phyloP scores from a whole-genome alignment of 92 coral and sea anemone species.

The Pocillopora grandis region DNA sequence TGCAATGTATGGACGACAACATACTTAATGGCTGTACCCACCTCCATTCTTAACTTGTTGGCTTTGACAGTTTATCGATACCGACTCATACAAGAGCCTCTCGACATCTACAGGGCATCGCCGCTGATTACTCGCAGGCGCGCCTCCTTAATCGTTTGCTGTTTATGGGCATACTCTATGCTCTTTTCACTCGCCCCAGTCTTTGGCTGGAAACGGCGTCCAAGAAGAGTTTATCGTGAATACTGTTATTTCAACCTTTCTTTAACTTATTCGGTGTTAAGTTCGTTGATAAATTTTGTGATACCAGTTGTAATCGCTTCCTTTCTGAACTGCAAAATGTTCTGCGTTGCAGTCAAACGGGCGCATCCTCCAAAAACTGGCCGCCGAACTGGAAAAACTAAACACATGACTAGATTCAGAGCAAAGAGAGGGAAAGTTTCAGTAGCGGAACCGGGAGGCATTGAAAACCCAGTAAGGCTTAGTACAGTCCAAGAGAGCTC shows the following conservation, averaged over 20 bases:
- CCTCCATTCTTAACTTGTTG: constrained; percentile 61
- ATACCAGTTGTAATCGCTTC: constrained; percentile 65
- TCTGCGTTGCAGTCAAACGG: constrained; percentile 23
- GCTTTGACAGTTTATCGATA: constrained; percentile 68
- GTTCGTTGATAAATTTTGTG: constrained; percentile 73
- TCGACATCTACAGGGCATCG: constrained; percentile 56
- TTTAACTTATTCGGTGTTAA: constrained; percentile 51
- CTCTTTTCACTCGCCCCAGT: constrained; percentile 71
- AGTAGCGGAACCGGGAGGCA: no score
- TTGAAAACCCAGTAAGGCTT: no score
- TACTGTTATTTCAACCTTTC: constrained; percentile 61
- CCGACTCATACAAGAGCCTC: constrained; percentile 59
- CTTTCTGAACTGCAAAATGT: constrained; percentile 63
- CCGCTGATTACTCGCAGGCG: constrained; percentile 72
- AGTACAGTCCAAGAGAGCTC: no score
- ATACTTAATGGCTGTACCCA: constrained; percentile 73
- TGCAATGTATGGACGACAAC: constrained; percentile 72
- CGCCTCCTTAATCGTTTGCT: constrained; percentile 36
- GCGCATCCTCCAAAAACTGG: background rate
- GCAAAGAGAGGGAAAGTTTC: no score
- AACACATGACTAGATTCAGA: no score
- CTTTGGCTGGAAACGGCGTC: constrained; percentile 66
- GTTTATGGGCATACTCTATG: constrained; percentile 71
- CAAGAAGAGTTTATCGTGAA: constrained; percentile 11
- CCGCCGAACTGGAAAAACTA: no score